phyloP scores from a whole-genome alignment of 2,888 invertebrate genomes.

The Cephus nigrinus region DNA sequence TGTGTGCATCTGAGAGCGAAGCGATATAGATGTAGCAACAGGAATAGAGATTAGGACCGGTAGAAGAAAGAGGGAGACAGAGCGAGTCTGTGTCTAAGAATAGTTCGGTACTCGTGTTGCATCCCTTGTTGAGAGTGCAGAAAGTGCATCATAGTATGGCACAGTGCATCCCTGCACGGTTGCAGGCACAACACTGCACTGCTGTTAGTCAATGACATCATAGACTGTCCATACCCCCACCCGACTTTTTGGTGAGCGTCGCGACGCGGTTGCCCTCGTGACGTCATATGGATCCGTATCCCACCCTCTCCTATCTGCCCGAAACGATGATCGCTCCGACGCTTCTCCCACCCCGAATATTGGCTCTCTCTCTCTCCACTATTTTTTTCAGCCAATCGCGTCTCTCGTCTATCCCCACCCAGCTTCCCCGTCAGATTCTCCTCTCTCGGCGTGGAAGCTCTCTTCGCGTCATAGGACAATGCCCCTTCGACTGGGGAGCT shows the following conservation, averaged over 20 bases:
- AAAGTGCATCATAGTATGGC: not conserved
- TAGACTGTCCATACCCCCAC: not conserved
- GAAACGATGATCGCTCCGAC: not conserved
- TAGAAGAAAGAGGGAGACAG: not conserved
- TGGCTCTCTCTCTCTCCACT: not conserved
- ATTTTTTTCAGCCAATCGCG: not conserved
- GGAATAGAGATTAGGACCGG: not conserved
- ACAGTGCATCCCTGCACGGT: not conserved
- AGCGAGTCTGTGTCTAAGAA: not conserved
- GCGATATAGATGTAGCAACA: not conserved
- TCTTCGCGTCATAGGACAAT: slow-evolving; percentile 40
- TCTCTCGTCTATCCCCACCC: not conserved
- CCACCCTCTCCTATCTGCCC: slow-evolving; percentile 14
- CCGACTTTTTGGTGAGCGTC: not conserved
- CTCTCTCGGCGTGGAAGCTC: slow-evolving; percentile 20
- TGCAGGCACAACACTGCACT: not conserved
- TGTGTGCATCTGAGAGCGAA: not conserved
- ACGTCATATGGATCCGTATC: slow-evolving; percentile 9
- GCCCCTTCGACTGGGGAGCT: slow-evolving; percentile 30
- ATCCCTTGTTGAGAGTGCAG: not conserved
- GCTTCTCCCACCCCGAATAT: not conserved
- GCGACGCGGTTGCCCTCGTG: not conserved
- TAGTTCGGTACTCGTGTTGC: not conserved
- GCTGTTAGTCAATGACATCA: not conserved
- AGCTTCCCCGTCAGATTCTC: not conserved